Conservation (phyloP, 1,140 invertebrate species). For the Epicauta chinensis region DNA sequence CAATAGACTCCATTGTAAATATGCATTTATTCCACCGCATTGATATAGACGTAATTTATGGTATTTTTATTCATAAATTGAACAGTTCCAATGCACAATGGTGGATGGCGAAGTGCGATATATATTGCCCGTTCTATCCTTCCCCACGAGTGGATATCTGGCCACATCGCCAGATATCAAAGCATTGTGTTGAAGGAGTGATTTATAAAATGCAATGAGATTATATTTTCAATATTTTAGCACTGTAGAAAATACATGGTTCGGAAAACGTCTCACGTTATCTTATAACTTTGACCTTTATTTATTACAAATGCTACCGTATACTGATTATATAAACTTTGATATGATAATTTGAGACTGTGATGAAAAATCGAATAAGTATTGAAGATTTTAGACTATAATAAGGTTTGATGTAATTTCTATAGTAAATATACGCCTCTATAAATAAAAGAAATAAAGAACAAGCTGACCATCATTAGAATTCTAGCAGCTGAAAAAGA, state of each 20-base stretch:
- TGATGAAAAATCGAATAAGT: too few relatives aligned
- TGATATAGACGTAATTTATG: constrained; percentile 33
- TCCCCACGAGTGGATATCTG: constrained; percentile 30
- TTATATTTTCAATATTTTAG: constrained; percentile 31
- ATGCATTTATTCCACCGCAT: constrained; percentile 33
- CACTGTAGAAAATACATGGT: constrained; percentile 20
- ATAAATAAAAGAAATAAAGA: too few relatives aligned
- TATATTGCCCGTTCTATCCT: constrained; percentile 33
- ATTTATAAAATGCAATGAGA: constrained; percentile 34
- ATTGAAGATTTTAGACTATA: too few relatives aligned
- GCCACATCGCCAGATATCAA: constrained; percentile 29
- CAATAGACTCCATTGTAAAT: constrained; percentile 27
- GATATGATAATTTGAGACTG: too few relatives aligned
- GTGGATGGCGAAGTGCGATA: constrained; percentile 22
- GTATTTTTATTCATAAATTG: constrained; percentile 38
- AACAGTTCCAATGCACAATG: constrained; percentile 30
- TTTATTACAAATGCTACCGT: too few relatives aligned
- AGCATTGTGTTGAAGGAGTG: constrained; percentile 29
- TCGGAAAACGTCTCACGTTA: constrained; percentile 23
- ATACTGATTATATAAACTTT: too few relatives aligned
- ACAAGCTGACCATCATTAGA: constrained; percentile 10
- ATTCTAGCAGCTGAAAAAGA: constrained; percentile 9
- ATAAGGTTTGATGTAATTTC: too few relatives aligned
- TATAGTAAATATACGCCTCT: too few relatives aligned
- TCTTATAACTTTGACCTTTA: not conserved